Evolutionary conservation across 2,113 vertebrate species (phyloP).

Genomic region (Murina feae): DNA sequence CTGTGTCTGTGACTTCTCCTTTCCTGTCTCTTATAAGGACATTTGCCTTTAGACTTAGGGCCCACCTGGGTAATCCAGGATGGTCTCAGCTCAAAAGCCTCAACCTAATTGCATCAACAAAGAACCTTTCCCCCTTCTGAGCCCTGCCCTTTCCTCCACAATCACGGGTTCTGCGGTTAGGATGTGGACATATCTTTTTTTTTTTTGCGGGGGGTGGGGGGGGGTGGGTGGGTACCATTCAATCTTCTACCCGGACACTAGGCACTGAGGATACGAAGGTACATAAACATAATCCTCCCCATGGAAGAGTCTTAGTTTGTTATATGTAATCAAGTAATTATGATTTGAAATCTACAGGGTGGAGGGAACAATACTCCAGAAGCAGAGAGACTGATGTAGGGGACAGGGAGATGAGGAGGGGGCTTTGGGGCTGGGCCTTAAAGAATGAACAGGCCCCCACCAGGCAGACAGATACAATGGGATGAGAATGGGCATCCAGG

Average conservation of each 20-base stretch:
- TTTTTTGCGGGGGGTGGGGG: too few species aligned
- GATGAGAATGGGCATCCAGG: neutral
- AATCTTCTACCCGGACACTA: neutral
- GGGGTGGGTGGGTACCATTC: neutral
- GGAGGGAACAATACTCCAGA: neutral
- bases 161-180: neutral
- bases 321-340: neutral
- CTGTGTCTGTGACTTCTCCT: neutral
- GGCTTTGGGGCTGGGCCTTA: neutral
- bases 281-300: neutral
- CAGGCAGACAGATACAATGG: neutral
- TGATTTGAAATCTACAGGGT: neutral
- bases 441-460: neutral
- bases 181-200: neutral
- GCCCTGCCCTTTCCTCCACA: neutral
- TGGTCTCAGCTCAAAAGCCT: neutral
- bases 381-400: neutral
- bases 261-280: neutral
- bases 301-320: neutral
- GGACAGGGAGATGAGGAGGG: neutral
- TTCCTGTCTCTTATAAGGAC: neutral
- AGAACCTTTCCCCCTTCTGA: fast-evolving
- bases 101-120: neutral
- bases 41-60: neutral
- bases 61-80: neutral